Percentiles rank a stretch among this genome's conserved stretches.
Conservation (phyloP, 2,888 invertebrate genomes). For the Luperina testacea region DNA sequence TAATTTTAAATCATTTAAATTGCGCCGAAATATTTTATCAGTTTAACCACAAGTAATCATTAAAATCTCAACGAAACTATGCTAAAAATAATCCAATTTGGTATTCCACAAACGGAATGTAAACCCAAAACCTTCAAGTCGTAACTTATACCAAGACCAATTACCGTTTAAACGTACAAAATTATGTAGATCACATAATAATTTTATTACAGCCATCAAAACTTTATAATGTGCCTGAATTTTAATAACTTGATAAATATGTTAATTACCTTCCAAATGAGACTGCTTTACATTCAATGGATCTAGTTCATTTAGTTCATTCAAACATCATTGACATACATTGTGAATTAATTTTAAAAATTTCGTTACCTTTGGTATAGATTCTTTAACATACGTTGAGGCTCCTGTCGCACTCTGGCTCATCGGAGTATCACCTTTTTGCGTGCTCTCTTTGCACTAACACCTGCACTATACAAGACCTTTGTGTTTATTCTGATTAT, state of each 20-base stretch:
- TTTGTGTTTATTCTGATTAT: neutral
- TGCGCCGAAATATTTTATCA: conserved; percentile 2
- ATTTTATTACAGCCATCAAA: conserved; percentile 46
- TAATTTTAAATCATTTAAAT: neutral
- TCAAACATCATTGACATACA: conserved; percentile 38
- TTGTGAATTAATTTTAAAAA: conserved; percentile 20
- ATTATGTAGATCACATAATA: conserved; percentile 48
- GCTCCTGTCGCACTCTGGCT: neutral
- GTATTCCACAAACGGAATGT: conserved; percentile 32
- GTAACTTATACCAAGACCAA: conserved; percentile 39
- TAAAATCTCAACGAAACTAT: conserved; percentile 3
- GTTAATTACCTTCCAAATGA: conserved; percentile 47
- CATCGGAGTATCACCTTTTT: neutral
- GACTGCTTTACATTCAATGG: conserved; percentile 39
- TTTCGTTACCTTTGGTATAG: neutral
- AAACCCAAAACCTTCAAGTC: conserved; percentile 17
- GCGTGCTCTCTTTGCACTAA: neutral
- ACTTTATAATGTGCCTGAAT: conserved; percentile 45
- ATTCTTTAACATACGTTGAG: neutral
- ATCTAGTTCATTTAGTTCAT: conserved; percentile 33
- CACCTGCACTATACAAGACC: neutral
- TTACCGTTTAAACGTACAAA: conserved; percentile 15
- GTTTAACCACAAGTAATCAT: neutral
- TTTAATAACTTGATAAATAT: conserved; percentile 57
- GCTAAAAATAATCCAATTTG: conserved; percentile 23